Evolutionary conservation across 2,888 invertebrate species (phyloP).

Genomic region (Eilema depressum): DNA sequence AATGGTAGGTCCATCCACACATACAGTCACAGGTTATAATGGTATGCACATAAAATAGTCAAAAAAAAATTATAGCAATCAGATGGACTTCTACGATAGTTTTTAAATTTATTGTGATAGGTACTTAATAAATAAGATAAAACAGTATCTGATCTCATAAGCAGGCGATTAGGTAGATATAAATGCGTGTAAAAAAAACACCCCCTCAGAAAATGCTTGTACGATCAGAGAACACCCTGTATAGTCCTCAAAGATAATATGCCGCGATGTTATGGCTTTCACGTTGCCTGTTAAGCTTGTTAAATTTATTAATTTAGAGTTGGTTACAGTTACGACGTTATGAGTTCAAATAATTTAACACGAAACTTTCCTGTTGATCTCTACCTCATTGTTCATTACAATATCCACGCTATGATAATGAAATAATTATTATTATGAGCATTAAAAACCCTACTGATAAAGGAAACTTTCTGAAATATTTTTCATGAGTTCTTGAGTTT

Average conservation of each 20-base stretch:
- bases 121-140: too few species aligned
- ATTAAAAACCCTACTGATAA: neutral
- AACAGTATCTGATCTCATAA: too few species aligned
- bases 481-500: neutral
- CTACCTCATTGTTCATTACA: neutral
- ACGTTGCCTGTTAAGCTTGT: conserved; percentile 3
- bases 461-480: neutral
- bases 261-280: neutral
- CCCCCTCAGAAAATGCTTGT: neutral
- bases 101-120: too few species aligned
- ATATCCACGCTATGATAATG: neutral
- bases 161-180: too few species aligned
- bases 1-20: too few species aligned
- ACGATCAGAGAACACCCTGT: neutral
- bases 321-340: neutral
- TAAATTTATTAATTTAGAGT: neutral
- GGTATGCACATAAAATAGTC: too few species aligned
- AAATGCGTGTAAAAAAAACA: too few species aligned
- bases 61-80: too few species aligned
- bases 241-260: neutral
- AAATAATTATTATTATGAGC: neutral
- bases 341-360: neutral
- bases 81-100: too few species aligned
- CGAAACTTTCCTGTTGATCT: conserved; percentile 9
- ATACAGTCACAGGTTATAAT: too few species aligned